Conservation (phyloP, 2,113 vertebrate species). For the Nesoenas mayeri region DNA sequence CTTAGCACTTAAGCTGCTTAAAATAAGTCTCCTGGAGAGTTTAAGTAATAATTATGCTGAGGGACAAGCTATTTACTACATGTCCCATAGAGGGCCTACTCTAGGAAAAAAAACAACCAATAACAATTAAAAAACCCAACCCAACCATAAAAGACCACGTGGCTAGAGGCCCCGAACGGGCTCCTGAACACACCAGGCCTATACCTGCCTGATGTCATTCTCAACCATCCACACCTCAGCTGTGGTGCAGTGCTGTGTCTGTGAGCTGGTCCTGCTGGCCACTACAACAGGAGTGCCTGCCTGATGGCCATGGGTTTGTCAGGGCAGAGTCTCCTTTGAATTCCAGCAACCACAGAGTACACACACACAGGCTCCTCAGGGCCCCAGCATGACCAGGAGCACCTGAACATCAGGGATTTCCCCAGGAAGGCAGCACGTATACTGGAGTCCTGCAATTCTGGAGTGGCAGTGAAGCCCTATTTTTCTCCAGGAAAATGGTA, state of each 20-base stretch:
- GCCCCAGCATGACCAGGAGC: not conserved
- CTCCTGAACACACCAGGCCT: not conserved
- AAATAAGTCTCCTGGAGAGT: not conserved
- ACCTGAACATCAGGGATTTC: not conserved
- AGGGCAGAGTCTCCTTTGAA: not conserved
- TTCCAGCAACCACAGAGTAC: not conserved
- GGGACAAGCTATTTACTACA: not conserved
- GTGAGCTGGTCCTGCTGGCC: not conserved
- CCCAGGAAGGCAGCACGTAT: not conserved
- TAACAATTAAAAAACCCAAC: not conserved
- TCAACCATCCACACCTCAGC: not conserved
- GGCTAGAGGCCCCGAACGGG: not conserved
- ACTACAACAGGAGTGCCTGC: not conserved
- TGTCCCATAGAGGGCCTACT: not conserved
- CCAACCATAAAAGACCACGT: not conserved
- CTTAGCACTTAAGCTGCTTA: not conserved
- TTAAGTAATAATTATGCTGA: not conserved
- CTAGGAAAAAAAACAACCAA: not conserved
- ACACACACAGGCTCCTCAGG: accelerated
- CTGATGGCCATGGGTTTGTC: not conserved
- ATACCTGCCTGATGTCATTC: not conserved
- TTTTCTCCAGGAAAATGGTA: not conserved
- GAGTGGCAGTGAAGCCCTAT: not conserved
- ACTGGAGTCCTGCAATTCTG: not conserved
- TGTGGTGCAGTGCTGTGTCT: not conserved